Conservation (phyloP, 64 coral and sea anemone species). For the Porites australiensis region DNA sequence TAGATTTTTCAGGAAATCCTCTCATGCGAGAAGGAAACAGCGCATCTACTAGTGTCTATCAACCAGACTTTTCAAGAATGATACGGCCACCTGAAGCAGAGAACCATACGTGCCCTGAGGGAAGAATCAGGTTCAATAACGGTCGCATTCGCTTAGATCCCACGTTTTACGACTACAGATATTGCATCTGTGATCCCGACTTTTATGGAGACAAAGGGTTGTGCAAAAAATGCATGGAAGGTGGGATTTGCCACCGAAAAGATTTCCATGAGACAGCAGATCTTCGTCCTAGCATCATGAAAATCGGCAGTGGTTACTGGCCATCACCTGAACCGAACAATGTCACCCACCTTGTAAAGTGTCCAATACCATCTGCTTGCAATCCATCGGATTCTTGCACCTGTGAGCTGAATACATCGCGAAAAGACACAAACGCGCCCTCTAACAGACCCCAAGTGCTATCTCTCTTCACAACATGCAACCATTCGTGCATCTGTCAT, state of each 20-base stretch:
- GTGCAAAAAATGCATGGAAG: constrained; percentile 31
- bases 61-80: constrained; percentile 53
- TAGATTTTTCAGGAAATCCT: constrained; percentile 59
- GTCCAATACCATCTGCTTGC: background rate
- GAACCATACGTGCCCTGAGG: constrained; percentile 30
- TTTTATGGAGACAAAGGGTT: constrained; percentile 26
- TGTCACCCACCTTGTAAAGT: constrained; percentile 40
- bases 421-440: too few species aligned
- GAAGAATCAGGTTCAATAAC: too few species aligned
- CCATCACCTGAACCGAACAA: constrained; percentile 46
- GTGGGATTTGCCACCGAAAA: background rate
- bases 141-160: constrained; percentile 41
- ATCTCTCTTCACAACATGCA: too few species aligned
- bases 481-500: too few species aligned
- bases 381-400: constrained; percentile 9
- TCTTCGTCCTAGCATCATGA: constrained; percentile 13
- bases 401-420: background rate
- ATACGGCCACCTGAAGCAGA: background rate
- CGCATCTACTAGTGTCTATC: background rate
- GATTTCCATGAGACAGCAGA: background rate
- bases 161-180: constrained; percentile 22
- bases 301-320: constrained; percentile 30
- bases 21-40: background rate
- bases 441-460: too few species aligned
- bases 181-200: constrained; percentile 38